Evolutionary conservation across 2,888 invertebrate genomes (phyloP), one percentile per base, ranked within the genome.

Genomic region (Cryptus viduatorius): DNA sequence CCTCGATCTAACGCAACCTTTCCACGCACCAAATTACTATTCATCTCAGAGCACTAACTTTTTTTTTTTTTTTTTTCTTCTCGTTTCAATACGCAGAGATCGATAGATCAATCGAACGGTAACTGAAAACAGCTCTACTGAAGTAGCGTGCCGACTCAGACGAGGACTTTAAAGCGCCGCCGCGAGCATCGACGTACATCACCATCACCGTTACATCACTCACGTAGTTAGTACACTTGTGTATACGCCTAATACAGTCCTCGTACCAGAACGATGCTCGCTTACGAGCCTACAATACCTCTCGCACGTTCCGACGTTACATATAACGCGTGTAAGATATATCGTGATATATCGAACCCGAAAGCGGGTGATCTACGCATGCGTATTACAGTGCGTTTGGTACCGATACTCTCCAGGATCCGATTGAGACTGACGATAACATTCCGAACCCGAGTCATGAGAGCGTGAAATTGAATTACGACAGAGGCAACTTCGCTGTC

Each of bases 401-500:
- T 75, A 77, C 64, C 68, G 77, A 83, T 79, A 76, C 75, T 76
- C 81, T 46, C 59, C 69, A 19, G 14, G 69, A 37, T 67, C 56
- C 65, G 53, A 71, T 72, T 71, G 59, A 24, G 69, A 67, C 59
- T 37, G 37, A 84, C 86, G 89, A 89, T 90, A 89, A 89, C 87
- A 86, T 87, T 86, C 86, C 86, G 79, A 81, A 84, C 56, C 64
- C 76, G 61, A 87, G 75, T 84, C 88, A 88, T 69, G 89, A 86
- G 87, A 90, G 90, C 89, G 90, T 90, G 89, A 90, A 90, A 90
- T 90, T 90, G 89, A 87, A 90, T 89, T 87, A 89, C 88, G 86
- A 88, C 85, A 87, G 85, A 84, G 4, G 72, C 71, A 78, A 79
- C 75, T 79, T 61, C 16, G 16, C n/a, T 64, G 56, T 8, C 65